Evolutionary conservation across 1,140 invertebrate species (phyloP).

Genomic region (Drosophila suzukii): DNA sequence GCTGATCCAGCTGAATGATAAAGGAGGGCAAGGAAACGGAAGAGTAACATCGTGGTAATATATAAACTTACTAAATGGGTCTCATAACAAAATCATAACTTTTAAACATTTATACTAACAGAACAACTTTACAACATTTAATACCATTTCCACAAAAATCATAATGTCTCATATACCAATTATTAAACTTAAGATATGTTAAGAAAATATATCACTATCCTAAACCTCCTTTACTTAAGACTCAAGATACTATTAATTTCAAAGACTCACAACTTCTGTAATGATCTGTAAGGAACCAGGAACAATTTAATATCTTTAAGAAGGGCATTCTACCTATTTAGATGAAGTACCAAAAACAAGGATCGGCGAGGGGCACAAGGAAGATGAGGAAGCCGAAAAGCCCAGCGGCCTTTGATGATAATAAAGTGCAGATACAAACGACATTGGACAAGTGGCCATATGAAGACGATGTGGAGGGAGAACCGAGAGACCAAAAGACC

Average conservation of each 20-base stretch:
- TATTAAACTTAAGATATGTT: too few species aligned
- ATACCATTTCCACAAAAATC: too few species aligned
- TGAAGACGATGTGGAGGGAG: constrained; percentile 35
- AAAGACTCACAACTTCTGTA: neutral
- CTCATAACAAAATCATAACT: neutral
- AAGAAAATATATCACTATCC: too few species aligned
- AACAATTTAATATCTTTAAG: neutral
- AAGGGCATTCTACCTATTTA: constrained; percentile 4
- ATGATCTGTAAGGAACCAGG: neutral
- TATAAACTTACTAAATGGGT: neutral
- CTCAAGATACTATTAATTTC: too few species aligned
- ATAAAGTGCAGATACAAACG: constrained; percentile 62
- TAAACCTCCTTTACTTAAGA: too few species aligned
- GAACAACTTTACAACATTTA: too few species aligned
- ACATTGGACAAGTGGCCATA: constrained; percentile 20
- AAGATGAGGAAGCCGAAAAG: constrained; percentile 45
- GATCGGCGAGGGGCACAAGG: neutral
- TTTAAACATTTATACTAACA: too few species aligned
- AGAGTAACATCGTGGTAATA: too few species aligned
- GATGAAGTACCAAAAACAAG: constrained; percentile 1
- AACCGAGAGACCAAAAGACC: neutral
- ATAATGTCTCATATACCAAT: too few species aligned
- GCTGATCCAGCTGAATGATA: constrained; percentile 34
- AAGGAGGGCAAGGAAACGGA: neutral
- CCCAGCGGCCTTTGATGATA: constrained; percentile 61